A percentile compares a stretch with the other conserved stretches of the same genome.
phyloP scores from a whole-genome alignment of 2,797 vertebrate genomes.

The Thamnophis elegans region DNA sequence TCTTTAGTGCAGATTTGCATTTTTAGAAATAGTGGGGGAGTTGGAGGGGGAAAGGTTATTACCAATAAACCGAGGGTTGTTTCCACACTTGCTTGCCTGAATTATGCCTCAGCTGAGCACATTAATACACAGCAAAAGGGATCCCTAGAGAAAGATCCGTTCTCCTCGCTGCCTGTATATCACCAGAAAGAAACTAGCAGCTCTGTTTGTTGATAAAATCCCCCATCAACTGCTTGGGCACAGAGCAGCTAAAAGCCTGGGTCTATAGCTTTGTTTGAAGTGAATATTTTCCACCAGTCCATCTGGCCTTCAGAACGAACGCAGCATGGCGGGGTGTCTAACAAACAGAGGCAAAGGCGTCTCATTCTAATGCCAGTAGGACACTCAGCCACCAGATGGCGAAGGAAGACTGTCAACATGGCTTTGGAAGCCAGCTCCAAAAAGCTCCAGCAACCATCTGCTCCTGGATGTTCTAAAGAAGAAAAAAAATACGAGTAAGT shows the following conservation, averaged over 20 bases:
- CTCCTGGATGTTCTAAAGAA: not conserved
- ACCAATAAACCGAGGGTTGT: not conserved
- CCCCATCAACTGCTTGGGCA: not conserved
- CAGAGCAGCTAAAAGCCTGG: not conserved
- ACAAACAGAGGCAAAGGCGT: not conserved
- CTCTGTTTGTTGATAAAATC: not conserved
- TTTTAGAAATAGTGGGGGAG: not conserved
- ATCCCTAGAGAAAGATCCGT: not conserved
- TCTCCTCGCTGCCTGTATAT: too few relatives aligned
- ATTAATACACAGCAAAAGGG: not conserved
- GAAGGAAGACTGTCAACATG: not conserved
- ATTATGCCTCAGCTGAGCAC: not conserved
- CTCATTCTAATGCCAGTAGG: not conserved
- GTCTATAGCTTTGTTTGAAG: not conserved
- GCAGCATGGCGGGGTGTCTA: not conserved
- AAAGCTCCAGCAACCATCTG: not conserved
- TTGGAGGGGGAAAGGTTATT: not conserved
- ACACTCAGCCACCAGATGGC: conserved; percentile 15
- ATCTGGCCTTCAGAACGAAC: not conserved
- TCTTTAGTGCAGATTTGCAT: not conserved
- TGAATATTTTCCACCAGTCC: not conserved
- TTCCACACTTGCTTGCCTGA: not conserved
- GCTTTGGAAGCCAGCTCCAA: not conserved
- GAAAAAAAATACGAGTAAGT: not conserved
- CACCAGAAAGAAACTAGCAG: too few relatives aligned